phyloP scores from a whole-genome alignment of 2,797 vertebrate genomes.

The Uromys caudimaculatus region DNA sequence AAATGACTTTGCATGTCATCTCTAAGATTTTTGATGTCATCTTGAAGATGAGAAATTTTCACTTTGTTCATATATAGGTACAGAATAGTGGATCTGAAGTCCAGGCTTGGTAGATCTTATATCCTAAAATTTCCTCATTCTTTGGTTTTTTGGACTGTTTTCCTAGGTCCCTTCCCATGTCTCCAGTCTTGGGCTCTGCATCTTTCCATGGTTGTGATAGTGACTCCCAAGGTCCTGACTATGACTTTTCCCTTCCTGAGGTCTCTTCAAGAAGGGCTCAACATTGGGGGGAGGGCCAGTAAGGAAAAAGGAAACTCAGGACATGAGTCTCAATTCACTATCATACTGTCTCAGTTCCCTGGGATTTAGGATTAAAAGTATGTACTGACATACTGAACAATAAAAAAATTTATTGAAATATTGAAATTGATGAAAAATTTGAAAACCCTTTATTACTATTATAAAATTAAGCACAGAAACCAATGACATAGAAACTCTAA shows the following conservation, averaged over 20 bases:
- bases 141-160: background rate
- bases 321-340: background rate
- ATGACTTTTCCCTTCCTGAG: background rate
- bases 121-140: background rate
- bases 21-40: background rate
- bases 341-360: background rate
- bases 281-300: background rate
- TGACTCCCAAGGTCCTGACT: background rate
- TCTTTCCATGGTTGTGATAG: background rate
- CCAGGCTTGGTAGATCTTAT: background rate
- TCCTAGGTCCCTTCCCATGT: background rate
- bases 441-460: background rate
- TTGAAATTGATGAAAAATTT: background rate
- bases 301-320: background rate
- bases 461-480: constrained; percentile 22
- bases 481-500: background rate
- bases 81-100: constrained; percentile 14
- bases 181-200: background rate
- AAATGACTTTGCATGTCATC: background rate
- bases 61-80: background rate
- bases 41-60: background rate
- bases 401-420: background rate
- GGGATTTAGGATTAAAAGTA: background rate
- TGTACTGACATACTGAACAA: background rate
- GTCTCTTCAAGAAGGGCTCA: background rate